phyloP scores from a whole-genome alignment of 2,888 invertebrate species.

The Dolichomitus sp. region DNA sequence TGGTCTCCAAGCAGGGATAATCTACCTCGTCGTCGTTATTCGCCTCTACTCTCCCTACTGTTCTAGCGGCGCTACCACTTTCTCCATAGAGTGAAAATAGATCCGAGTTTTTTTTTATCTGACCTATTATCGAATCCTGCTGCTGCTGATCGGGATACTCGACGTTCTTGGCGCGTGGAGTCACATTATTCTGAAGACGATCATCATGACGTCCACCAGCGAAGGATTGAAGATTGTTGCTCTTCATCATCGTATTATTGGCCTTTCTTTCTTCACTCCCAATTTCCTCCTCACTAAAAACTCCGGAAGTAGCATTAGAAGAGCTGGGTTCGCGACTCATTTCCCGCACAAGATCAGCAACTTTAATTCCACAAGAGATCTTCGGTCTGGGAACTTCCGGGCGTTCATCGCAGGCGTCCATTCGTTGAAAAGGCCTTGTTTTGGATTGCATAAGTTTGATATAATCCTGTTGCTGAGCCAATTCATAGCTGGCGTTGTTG shows the following conservation, averaged over 20 bases:
- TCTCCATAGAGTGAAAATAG: constrained; percentile 83
- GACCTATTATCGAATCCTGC: constrained; percentile 75
- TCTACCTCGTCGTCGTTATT: constrained; percentile 81
- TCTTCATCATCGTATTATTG: background rate
- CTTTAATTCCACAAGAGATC: constrained; percentile 69
- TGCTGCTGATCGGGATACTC: constrained; percentile 45
- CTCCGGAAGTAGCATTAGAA: constrained; percentile 65
- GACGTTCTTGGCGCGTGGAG: constrained; percentile 39
- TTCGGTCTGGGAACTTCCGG: constrained; percentile 51
- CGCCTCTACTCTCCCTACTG: constrained; percentile 50
- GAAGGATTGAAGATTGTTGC: constrained; percentile 3
- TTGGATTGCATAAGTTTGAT: constrained; percentile 75
- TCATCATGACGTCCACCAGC: background rate
- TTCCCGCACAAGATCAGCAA: constrained; percentile 74
- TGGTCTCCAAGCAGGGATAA: constrained; percentile 83
- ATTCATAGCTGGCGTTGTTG: constrained; percentile 83
- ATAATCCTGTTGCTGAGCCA: constrained; percentile 82
- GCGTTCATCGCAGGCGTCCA: constrained; percentile 83
- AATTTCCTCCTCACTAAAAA: background rate
- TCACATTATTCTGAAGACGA: constrained; percentile 41
- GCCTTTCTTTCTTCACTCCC: background rate
- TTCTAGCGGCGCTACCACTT: constrained; percentile 72
- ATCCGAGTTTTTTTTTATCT: constrained; percentile 86
- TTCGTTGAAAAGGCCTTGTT: constrained; percentile 74
- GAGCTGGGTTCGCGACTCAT: constrained; percentile 73